phyloP scores from a whole-genome alignment of 92 coral and sea anemone species.

The Hydrozoanthus gracilis region DNA sequence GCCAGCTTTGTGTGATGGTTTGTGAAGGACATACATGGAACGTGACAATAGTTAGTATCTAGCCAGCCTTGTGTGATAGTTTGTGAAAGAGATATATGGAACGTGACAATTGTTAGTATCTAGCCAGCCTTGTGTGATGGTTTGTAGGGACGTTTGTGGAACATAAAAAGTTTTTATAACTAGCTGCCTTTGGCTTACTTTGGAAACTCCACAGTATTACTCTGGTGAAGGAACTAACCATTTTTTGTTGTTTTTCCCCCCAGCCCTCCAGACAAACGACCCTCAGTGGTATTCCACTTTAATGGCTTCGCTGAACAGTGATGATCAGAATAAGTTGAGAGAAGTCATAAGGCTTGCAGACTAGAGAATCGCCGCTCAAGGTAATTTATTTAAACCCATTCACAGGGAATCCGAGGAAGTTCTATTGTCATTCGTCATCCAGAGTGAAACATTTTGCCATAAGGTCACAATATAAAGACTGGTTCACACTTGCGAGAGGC shows the following conservation, averaged over 20 bases:
- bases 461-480: too few relatives aligned
- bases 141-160: neutral
- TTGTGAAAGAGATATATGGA: too few relatives aligned
- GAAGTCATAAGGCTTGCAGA: slow-evolving; percentile 78
- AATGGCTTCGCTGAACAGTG: slow-evolving; percentile 69
- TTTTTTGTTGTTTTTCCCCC: neutral
- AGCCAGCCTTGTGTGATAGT: too few relatives aligned
- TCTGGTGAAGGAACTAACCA: too few relatives aligned
- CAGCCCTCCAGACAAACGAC: neutral
- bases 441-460: too few relatives aligned
- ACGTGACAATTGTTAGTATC: too few relatives aligned
- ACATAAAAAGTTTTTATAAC: neutral
- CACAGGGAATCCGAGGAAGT: neutral
- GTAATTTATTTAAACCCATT: slow-evolving; percentile 33
- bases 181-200: neutral
- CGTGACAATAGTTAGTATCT: too few relatives aligned
- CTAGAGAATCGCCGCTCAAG: slow-evolving; percentile 79
- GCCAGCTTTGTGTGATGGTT: too few relatives aligned
- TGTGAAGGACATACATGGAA: too few relatives aligned
- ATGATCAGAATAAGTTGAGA: slow-evolving; percentile 70
- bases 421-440: neutral
- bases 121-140: too few relatives aligned
- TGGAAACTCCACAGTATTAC: neutral
- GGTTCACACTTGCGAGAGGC: slow-evolving; percentile 4
- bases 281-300: slow-evolving; percentile 81